Evolutionary conservation across 2,888 invertebrate species (phyloP), one percentile per base, ranked within the genome.

Genomic region (Agrypnus murinus): DNA sequence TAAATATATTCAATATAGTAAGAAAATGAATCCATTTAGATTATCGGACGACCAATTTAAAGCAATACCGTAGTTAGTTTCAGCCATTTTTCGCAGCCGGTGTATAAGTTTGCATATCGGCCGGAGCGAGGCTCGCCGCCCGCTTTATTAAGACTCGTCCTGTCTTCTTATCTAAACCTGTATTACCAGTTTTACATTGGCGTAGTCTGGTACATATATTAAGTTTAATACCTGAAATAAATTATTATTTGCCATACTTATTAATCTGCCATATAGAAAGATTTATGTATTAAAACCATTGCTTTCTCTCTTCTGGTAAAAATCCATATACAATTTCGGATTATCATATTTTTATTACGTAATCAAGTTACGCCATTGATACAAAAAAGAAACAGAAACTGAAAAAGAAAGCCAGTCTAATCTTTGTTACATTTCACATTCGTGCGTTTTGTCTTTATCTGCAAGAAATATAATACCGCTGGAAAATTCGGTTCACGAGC

Each of bases 91-190:
- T 78, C 80, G 80, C 84, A 84, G 80, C 83, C 82, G 84, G 82
- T 80, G 82, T 80, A 78, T 82, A 81, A 81, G 60, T 84, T 83
- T 82, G 83, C 83, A 83, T 83, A 81, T 82, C 80, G 78, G 79
- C 80, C 79, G 78, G 74, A 77, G 75, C 73, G 74, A 75, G 72
- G 75, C 78, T 77, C 57, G 55, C 73, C 77, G 74, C 76, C 75
- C 75, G 79, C 76, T 80, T 81, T 80, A 81, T 81, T 80, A 80
- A 77, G 77, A 57, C 66, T 69, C 67, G 69, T 72, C 67, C 57
- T 72, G 65, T 67, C 72, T 64, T 72, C 69, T 75, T 74, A 73
- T 73, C 72, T 71, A 65, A 69, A 71, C 71, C 58, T 53, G 67
- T 67, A 68, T 63, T 71, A 67, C 71, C 57, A 53, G 66, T 71